phyloP scores from a whole-genome alignment of 2,797 vertebrate species.

The Buphagus erythrorhynchus region DNA sequence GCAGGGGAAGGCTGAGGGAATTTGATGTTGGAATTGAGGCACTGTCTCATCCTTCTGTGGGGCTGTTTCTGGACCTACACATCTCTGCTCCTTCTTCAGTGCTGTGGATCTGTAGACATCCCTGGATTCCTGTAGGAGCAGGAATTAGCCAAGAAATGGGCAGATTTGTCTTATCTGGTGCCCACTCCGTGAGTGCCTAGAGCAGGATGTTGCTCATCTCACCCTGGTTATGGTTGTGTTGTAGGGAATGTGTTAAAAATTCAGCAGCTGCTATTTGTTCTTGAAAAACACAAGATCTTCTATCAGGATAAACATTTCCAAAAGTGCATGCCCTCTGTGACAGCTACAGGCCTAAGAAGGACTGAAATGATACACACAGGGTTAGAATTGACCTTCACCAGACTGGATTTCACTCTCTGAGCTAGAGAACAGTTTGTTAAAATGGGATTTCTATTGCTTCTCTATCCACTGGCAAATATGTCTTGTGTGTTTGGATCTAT shows the following conservation, averaged over 20 bases:
- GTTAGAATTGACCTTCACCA: background rate
- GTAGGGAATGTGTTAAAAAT: background rate
- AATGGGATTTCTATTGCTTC: background rate
- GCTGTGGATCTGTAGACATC: background rate
- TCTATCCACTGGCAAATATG: background rate
- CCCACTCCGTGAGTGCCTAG: background rate
- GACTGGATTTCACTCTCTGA: background rate
- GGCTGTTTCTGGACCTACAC: background rate
- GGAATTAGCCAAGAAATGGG: background rate
- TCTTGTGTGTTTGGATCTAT: background rate
- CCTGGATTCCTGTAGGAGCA: background rate
- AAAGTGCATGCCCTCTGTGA: background rate
- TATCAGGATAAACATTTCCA: background rate
- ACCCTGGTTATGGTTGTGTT: background rate
- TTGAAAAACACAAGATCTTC: background rate
- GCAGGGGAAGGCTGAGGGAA: background rate
- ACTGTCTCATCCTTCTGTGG: background rate
- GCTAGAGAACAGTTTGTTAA: background rate
- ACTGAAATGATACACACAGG: background rate
- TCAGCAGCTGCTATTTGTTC: background rate
- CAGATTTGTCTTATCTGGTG: background rate
- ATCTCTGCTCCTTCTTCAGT: background rate
- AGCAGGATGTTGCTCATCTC: rapidly evolving
- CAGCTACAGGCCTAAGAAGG: background rate
- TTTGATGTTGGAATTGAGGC: background rate